A percentile compares a stretch with the other conserved stretches of the same genome.
phyloP scores from a whole-genome alignment of 2,888 invertebrate species.

The Clusia tigrina region DNA sequence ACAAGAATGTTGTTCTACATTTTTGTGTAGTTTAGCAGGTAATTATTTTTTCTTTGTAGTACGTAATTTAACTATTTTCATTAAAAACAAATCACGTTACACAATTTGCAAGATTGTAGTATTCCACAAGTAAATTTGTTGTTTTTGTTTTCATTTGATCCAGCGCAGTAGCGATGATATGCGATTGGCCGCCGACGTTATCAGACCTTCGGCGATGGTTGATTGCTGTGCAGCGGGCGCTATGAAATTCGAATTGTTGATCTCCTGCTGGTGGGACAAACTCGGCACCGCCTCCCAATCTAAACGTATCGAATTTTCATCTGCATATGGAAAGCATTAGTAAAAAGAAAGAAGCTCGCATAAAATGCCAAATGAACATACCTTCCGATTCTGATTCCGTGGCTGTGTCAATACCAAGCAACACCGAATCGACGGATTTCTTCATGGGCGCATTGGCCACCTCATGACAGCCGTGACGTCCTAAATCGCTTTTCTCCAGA shows the following conservation, averaged over 20 bases:
- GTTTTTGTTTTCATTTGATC: slow-evolving; percentile 50
- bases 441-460: slow-evolving; percentile 62
- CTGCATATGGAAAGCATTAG: no score
- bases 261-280: slow-evolving; percentile 49
- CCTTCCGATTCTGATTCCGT: slow-evolving; percentile 76
- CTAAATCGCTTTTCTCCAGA: slow-evolving; percentile 73
- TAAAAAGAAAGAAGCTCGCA: slow-evolving; percentile 54
- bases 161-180: slow-evolving; percentile 81
- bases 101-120: not conserved
- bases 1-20: no score
- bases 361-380: slow-evolving; percentile 27
- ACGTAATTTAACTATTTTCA: no score
- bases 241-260: slow-evolving; percentile 48
- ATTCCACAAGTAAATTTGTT: slow-evolving; percentile 9
- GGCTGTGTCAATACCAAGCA: slow-evolving; percentile 70
- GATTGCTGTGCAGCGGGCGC: slow-evolving; percentile 56
- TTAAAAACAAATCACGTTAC: no score
- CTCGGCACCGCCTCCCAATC: slow-evolving; percentile 80
- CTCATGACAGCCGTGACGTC: slow-evolving; percentile 74
- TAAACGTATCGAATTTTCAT: slow-evolving; percentile 74
- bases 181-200: slow-evolving; percentile 84
- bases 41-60: no score
- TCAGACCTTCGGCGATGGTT: slow-evolving; percentile 76
- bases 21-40: no score
- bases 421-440: slow-evolving; percentile 71